These are phyloP conservation scores for Pardalotus punctatus DNA, from an alignment of 2,113 vertebrate genomes.

Conservation along the genomic window DNA sequence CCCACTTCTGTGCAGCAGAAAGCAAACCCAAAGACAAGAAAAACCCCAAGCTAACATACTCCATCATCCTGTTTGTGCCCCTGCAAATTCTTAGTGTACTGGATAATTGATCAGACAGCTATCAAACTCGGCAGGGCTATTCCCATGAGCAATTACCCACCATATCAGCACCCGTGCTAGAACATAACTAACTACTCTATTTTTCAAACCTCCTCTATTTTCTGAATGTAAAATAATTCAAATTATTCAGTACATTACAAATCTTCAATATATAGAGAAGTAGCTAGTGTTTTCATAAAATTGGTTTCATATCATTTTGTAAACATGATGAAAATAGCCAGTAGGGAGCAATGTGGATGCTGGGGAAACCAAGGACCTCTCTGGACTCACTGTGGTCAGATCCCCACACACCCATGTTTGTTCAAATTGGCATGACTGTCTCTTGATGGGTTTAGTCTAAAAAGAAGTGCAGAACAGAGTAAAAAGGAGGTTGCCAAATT, in stretches of 20 bases:
- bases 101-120: not conserved
- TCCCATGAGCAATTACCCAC: not conserved
- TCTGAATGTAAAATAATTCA: not conserved
- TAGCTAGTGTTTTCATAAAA: not conserved
- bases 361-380: not conserved
- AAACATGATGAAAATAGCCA: not conserved
- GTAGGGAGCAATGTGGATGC: not conserved
- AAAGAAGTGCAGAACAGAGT: not conserved
- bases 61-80: not conserved
- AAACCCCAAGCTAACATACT: not conserved
- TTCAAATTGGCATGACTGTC: not conserved
- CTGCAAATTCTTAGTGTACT: not conserved
- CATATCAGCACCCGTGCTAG: not conserved
- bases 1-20: not conserved
- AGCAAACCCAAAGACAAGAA: not conserved
- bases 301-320: not conserved
- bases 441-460: not conserved
- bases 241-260: not conserved
- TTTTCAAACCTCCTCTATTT: not conserved
- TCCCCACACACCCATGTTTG: not conserved
- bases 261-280: not conserved
- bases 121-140: not conserved
- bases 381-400: not conserved
- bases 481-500: not conserved
- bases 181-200: not conserved